Base-by-base conservation (phyloP, 1,140 invertebrate species). In the Meloidogyne hapla region DNA sequence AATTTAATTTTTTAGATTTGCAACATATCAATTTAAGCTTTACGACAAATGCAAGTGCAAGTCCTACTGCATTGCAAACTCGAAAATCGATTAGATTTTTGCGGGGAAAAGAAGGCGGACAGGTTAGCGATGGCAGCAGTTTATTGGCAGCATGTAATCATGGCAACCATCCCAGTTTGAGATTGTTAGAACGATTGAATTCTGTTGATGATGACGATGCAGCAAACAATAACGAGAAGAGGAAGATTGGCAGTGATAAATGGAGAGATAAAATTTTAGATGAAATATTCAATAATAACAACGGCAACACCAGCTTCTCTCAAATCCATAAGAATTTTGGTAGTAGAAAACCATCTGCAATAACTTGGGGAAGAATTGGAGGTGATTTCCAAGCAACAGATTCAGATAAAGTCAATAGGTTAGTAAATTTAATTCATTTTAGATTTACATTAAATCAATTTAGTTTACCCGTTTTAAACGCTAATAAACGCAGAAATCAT, bases 371-470 rank as follows among this genome's bases (percentile, higher is more conserved):
- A 15, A 23, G 38, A 23, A 40, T 18, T 10, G 15, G 15, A 12
- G 15, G 21, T 84, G n/a, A 84, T 83, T 1, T 84, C 74, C 4
- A 84, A 79, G 81, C 83, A 80, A 12, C 67, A 74, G 64, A 75
- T 61, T 23, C 64, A 13, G 74, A 75, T 1, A 77, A 82, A 38
- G 80, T 79, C 23, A 77, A 61, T 38, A 73, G 71, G 71, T 73
- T 23, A n/a, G 25, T 25, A 9, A 42, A 33, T 33, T 33, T 33
- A 6, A 6, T 33, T 9, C 40, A 45, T 42, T 12, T 33, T 15
- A 45, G 6, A 56, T 4, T 69, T 12, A 4, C 2, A 25, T 38
- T 25, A 69, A 40, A 18, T 23, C 12, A 15, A 25, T 64, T 15
- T 33, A 83, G 80, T 48, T 45, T 80, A 18, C 80, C 79, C 12